phyloP scores from a whole-genome alignment of 2,888 invertebrate genomes.

The Xestia c-nigrum region DNA sequence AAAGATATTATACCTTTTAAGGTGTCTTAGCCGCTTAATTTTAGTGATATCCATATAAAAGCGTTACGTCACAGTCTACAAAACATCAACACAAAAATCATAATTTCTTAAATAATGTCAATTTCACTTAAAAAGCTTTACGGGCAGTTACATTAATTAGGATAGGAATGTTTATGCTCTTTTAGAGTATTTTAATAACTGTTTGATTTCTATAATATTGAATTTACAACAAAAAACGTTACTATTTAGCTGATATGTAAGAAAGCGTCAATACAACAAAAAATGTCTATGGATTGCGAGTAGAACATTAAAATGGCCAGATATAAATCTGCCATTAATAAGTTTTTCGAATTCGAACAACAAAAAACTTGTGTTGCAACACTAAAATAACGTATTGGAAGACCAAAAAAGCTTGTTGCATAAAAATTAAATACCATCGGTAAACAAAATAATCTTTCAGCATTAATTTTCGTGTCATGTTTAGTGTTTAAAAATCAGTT shows the following conservation, averaged over 20 bases:
- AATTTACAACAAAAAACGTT: background rate
- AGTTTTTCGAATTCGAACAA: background rate
- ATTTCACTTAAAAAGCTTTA: conserved; percentile 14
- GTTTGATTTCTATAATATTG: background rate
- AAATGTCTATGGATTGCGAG: background rate
- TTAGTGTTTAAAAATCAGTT: conserved; percentile 19
- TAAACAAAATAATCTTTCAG: conserved; percentile 18
- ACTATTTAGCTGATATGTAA: background rate
- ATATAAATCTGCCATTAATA: no score
- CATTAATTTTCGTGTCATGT: background rate
- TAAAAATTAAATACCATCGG: conserved; percentile 5
- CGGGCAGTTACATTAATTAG: conserved; percentile 30
- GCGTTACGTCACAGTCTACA: conserved; percentile 21
- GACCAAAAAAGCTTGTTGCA: background rate
- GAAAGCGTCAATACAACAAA: background rate
- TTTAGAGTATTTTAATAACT: background rate
- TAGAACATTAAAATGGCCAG: background rate
- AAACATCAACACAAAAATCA: conserved; percentile 8
- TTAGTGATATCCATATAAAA: background rate
- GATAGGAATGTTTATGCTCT: conserved; percentile 37
- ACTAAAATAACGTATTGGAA: background rate
- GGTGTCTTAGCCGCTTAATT: conserved; percentile 16
- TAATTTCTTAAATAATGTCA: conserved; percentile 11
- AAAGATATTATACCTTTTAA: conserved; percentile 21
- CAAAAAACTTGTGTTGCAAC: background rate